Percentiles rank a stretch among this genome's conserved stretches.
phyloP scores from a whole-genome alignment of 2,797 vertebrate genomes.

The Alcedo quadribrachys region DNA sequence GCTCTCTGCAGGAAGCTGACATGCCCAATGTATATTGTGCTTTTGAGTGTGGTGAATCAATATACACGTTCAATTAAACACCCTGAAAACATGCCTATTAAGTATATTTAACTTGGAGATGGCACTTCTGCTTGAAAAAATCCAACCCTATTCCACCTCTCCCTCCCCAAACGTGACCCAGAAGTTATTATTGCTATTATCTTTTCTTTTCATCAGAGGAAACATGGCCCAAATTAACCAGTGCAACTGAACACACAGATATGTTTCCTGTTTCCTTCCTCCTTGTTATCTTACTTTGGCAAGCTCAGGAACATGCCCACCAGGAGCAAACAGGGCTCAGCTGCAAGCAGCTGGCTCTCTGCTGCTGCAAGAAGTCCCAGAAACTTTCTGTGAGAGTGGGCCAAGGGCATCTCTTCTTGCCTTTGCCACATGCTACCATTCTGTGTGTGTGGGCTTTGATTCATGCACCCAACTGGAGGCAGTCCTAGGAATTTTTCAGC shows the following conservation, averaged over 20 bases:
- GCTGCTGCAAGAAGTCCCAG: not conserved
- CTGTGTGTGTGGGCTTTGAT: conserved; percentile 60
- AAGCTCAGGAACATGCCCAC: conserved; percentile 12
- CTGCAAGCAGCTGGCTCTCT: conserved; percentile 36
- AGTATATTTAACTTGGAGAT: not conserved
- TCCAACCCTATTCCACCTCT: not conserved
- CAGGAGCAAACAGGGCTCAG: conserved; percentile 36
- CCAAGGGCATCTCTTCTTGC: conserved; percentile 18
- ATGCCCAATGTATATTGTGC: not conserved
- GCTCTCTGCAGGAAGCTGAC: not conserved
- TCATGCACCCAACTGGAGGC: conserved; percentile 31
- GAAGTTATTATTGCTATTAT: not conserved
- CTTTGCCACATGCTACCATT: conserved; percentile 6
- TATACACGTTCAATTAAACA: not conserved
- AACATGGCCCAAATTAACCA: conserved; percentile 40
- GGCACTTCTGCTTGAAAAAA: not conserved
- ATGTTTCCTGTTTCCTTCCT: conserved; percentile 47
- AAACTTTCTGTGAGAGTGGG: not conserved
- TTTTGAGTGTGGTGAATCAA: conserved; percentile 21
- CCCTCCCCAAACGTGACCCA: not conserved
- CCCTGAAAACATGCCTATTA: conserved; percentile 1
- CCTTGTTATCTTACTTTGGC: not conserved
- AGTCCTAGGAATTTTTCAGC: conserved; percentile 56
- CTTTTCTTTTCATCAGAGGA: not conserved
- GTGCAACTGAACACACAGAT: not conserved